These are phyloP conservation scores for Esperia sulphurella DNA, from an alignment of 2,888 invertebrate genomes.

Conservation along the genomic window DNA sequence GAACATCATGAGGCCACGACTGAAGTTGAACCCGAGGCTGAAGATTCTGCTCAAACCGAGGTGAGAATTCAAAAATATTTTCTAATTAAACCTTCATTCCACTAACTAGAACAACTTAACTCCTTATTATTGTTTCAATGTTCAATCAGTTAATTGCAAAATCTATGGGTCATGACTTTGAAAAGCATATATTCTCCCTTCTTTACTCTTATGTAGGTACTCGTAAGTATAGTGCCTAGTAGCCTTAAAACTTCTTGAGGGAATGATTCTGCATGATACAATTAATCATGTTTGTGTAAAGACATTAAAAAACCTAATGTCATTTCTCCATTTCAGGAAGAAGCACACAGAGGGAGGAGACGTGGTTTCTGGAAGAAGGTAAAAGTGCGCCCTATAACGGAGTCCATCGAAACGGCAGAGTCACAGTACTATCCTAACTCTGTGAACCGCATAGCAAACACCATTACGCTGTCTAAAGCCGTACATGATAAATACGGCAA, in stretches of 20 bases:
- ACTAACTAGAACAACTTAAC: too few species aligned
- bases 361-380: conserved; percentile 88
- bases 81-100: too few species aligned
- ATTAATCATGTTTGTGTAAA: too few species aligned
- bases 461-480: conserved; percentile 34
- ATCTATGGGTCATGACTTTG: too few species aligned
- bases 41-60: conserved; percentile 41
- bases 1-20: conserved; percentile 43
- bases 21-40: conserved; percentile 27
- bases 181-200: too few species aligned
- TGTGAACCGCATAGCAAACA: conserved; percentile 68
- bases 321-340: conserved; percentile 39
- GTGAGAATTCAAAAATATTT: conserved; percentile 31
- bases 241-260: too few species aligned
- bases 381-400: conserved; percentile 79
- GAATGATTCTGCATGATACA: too few species aligned
- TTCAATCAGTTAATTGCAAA: too few species aligned
- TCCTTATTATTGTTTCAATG: too few species aligned
- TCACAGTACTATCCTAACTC: conserved; percentile 84
- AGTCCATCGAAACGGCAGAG: conserved; percentile 88
- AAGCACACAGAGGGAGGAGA: conserved; percentile 59
- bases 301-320: not conserved
- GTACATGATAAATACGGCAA: conserved; percentile 40
- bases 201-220: too few species aligned
- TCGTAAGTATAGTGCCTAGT: too few species aligned